These are phyloP conservation scores for Lucilia cuprina DNA, from an alignment of 1,140 invertebrate species.

Conservation along the genomic window DNA sequence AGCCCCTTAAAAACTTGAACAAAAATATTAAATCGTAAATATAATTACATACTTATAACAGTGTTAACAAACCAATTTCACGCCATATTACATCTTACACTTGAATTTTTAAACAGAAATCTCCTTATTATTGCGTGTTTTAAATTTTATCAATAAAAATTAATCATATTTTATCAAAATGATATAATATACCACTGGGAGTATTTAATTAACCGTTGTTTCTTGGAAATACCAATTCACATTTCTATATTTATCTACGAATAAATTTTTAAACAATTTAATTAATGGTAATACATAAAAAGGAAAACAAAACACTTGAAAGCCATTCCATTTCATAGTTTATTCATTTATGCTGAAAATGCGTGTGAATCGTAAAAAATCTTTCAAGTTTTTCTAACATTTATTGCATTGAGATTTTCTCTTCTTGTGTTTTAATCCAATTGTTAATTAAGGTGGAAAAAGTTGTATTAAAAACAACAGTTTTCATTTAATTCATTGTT, in stretches of 20 bases:
- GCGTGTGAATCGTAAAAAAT: not conserved
- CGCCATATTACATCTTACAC: too few relatives aligned
- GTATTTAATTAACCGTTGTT: not conserved
- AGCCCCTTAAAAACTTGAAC: too few relatives aligned
- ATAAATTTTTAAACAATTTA: not conserved
- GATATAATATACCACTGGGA: too few relatives aligned
- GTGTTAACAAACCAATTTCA: too few relatives aligned
- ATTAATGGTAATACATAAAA: not conserved
- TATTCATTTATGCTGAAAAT: not conserved
- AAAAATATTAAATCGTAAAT: too few relatives aligned
- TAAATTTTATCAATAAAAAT: too few relatives aligned
- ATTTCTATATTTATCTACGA: not conserved
- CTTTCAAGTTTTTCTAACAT: not conserved
- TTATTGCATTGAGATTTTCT: not conserved
- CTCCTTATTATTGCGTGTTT: too few relatives aligned
- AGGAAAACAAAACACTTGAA: not conserved
- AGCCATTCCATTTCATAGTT: not conserved
- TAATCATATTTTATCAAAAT: too few relatives aligned
- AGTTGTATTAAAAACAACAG: conserved; percentile 1
- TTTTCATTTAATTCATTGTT: not conserved
- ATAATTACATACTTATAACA: too few relatives aligned
- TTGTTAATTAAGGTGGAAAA: not conserved
- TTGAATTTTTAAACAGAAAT: too few relatives aligned
- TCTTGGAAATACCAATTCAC: not conserved
- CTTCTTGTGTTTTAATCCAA: not conserved